Conservation (phyloP, 2,888 invertebrate genomes). For the Rhingia campestris region DNA sequence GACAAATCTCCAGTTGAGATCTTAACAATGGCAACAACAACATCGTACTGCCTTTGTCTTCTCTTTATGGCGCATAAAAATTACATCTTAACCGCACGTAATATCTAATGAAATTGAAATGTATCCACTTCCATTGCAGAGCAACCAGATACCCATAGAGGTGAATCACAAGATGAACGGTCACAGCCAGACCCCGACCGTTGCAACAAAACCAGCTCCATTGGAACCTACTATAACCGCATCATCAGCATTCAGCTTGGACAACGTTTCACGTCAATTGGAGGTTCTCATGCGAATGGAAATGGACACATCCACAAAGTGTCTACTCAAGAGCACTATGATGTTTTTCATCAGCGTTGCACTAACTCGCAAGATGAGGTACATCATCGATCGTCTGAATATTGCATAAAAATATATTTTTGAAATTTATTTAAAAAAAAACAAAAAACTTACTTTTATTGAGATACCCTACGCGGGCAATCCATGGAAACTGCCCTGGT, state of each 20-base stretch:
- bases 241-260: conserved; percentile 4
- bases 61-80: conserved; percentile 19
- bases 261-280: conserved; percentile 23
- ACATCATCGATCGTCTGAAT: conserved; percentile 74
- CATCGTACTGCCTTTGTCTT: background rate
- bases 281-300: conserved; percentile 53
- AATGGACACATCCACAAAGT: conserved; percentile 69
- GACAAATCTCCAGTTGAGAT: conserved; percentile 8
- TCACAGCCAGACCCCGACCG: background rate
- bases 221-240: background rate
- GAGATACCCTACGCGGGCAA: conserved; percentile 83
- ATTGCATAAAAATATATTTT: conserved; percentile 21
- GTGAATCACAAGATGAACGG: background rate
- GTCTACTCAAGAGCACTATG: conserved; percentile 75
- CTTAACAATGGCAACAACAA: conserved; percentile 6
- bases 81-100: conserved; percentile 33
- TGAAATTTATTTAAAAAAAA: conserved; percentile 5
- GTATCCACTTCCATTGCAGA: conserved; percentile 38
- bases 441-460: conserved; percentile 80
- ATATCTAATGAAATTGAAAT: conserved; percentile 25
- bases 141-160: background rate
- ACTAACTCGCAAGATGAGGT: conserved; percentile 76
- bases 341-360: conserved; percentile 78
- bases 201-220: background rate
- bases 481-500: conserved; percentile 85